These are phyloP conservation scores for Dorcus parallelipipedus DNA, from an alignment of 2,888 invertebrate species.

Conservation along the genomic window DNA sequence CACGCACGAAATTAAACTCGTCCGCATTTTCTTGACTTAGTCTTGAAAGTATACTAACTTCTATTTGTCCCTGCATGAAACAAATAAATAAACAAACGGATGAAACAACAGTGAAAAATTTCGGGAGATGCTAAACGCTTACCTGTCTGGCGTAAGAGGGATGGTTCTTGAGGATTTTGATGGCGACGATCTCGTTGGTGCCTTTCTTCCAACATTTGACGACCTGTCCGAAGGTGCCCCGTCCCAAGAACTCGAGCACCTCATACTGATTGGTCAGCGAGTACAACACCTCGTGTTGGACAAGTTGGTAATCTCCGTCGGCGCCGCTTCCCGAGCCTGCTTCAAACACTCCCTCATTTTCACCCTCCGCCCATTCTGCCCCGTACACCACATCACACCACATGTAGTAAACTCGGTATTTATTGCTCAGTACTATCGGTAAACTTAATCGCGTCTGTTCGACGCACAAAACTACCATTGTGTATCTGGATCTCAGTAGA, in stretches of 20 bases:
- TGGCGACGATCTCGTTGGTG: slow-evolving; percentile 99
- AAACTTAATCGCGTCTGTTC: background rate
- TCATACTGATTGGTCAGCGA: slow-evolving; percentile 94
- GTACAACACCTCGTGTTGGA: slow-evolving; percentile 97
- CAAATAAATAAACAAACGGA: background rate
- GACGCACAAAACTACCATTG: slow-evolving; percentile 7
- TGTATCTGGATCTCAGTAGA: background rate
- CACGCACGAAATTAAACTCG: slow-evolving; percentile 99
- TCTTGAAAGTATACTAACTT: slow-evolving; percentile 92
- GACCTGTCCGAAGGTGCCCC: slow-evolving; percentile 98
- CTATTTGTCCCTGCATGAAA: slow-evolving; percentile 81
- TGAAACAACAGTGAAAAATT: background rate
- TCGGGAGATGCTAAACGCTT: slow-evolving; percentile 7
- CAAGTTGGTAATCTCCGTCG: slow-evolving; percentile 97
- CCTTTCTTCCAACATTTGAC: slow-evolving; percentile 99
- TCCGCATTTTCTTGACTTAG: slow-evolving; percentile 97
- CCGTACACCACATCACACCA: slow-evolving; percentile 22
- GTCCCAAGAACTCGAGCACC: slow-evolving; percentile 97
- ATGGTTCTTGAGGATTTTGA: slow-evolving; percentile 99
- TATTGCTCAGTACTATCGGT: too few relatives aligned
- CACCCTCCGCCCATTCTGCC: slow-evolving; percentile 25
- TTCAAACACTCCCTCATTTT: slow-evolving; percentile 31
- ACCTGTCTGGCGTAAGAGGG: slow-evolving; percentile 97
- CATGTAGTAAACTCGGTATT: slow-evolving; percentile 11
- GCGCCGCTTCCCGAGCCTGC: slow-evolving; percentile 77